These are phyloP conservation scores for Coregonus clupeaformis DNA, from an alignment of 2,113 vertebrate species.

Conservation along the genomic window DNA sequence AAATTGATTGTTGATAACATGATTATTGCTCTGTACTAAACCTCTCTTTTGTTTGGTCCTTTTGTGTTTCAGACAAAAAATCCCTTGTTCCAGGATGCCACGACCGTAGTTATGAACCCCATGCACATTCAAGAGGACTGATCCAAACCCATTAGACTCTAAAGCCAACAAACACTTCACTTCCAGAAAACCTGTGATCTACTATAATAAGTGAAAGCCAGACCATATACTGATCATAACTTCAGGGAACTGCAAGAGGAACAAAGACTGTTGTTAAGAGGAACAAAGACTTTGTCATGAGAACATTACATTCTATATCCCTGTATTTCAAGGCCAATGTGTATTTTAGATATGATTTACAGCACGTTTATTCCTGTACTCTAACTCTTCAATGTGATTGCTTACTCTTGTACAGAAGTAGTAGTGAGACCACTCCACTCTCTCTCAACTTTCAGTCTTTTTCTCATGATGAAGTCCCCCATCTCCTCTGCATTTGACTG, in stretches of 20 bases:
- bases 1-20: not conserved
- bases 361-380: too few species aligned
- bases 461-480: not conserved
- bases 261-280: not conserved
- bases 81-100: conserved; percentile 72
- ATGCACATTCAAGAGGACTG: conserved; percentile 42
- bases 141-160: not conserved
- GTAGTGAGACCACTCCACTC: too few species aligned
- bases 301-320: too few species aligned
- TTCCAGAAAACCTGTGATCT: not conserved
- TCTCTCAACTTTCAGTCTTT: not conserved
- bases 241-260: not conserved
- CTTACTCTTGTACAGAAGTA: too few species aligned
- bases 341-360: too few species aligned
- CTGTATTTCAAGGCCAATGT: too few species aligned
- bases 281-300: too few species aligned
- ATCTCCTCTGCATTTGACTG: not conserved
- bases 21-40: not conserved
- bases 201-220: not conserved
- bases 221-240: not conserved
- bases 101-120: conserved; percentile 73
- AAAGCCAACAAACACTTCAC: not conserved
- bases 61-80: conserved; percentile 64
- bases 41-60: not conserved
- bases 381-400: too few species aligned